Percentiles rank a stretch among this genome's conserved stretches.
Conservation (phyloP, 2,113 vertebrate species). For the Zeus faber region DNA sequence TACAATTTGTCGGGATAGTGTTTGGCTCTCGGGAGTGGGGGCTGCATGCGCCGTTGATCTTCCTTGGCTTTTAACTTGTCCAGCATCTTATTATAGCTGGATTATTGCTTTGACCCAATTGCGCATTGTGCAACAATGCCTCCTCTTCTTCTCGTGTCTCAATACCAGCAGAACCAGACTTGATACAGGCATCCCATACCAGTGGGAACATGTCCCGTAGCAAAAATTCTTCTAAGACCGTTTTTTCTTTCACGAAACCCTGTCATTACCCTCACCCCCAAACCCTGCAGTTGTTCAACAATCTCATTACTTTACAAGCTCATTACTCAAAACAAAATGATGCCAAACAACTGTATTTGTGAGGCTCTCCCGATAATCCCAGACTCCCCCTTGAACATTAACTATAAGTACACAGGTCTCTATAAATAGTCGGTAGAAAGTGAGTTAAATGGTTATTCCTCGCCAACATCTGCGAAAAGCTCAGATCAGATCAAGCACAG, state of each 20-base stretch:
- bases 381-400: constrained; percentile 7
- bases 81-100: constrained; percentile 13
- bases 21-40: too few species aligned
- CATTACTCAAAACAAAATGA: constrained; percentile 23
- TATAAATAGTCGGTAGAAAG: too few species aligned
- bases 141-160: constrained; percentile 34
- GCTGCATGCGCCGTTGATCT: too few species aligned
- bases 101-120: constrained; percentile 36
- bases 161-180: constrained; percentile 54
- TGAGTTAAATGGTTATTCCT: too few species aligned
- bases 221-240: constrained; percentile 33
- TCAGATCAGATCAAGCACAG: too few species aligned
- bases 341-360: constrained; percentile 33
- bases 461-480: too few species aligned
- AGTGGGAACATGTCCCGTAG: constrained; percentile 59
- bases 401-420: too few species aligned
- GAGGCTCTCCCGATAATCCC: not conserved
- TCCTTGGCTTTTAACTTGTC: constrained; percentile 20
- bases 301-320: constrained; percentile 27
- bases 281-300: constrained; percentile 17
- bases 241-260: constrained; percentile 23
- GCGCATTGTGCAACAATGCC: constrained; percentile 50
- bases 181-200: constrained; percentile 54
- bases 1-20: too few species aligned
- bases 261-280: constrained; percentile 38